Base-by-base conservation (phyloP, 1,140 invertebrate species). In the Manduca sexta region DNA sequence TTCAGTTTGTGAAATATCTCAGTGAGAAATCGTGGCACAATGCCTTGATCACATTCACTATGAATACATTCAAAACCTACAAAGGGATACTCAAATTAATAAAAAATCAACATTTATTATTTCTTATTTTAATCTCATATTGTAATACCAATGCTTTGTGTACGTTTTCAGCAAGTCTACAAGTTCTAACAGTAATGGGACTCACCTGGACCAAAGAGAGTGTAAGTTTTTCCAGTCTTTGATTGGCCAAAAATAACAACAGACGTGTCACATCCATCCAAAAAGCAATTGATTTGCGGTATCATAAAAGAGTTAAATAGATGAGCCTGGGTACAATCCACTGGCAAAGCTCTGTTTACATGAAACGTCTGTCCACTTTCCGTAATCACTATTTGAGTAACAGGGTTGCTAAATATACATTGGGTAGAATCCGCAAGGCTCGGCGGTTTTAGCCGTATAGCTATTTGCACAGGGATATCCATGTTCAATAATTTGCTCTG, bases 231-330 rank as follows among this genome's bases (percentile, higher is more conserved):
- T 2, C 93, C 93, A 58, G 91, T 91, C 15, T 90, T 90, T 13
- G 89, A 88, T 73, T 95, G 94, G 0, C 94, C 94, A 74, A 94
- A 93, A 10, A 93, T 91, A 18, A 94, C 88, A 34, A 94, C 88
- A 13, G 94, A 92, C 16, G 91, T 90, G 77, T 92, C 91, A 63
- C 91, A 92, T 2, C 92, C 91, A 72, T 92, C 91, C 29, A 91
- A 68, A 49, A 91, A 90, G 54, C 89, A 88, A 52, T 88, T 89
- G 11, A 92, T 86, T 61, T 91, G 77, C 1, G 81, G 77, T 61
- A 83, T 69, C 79, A 82, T 83, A 52, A 80, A 82, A 0, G 80
- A 80, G 50, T 74, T 82, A 43, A 84, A 78, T 0, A 87, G 72
- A 50, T 87, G 56, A 6, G 73, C 73, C 42, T 88, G 87, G 2